These are phyloP conservation scores for Rhinoderma darwinii DNA, from an alignment of 2,113 vertebrate genomes.

Conservation along the genomic window DNA sequence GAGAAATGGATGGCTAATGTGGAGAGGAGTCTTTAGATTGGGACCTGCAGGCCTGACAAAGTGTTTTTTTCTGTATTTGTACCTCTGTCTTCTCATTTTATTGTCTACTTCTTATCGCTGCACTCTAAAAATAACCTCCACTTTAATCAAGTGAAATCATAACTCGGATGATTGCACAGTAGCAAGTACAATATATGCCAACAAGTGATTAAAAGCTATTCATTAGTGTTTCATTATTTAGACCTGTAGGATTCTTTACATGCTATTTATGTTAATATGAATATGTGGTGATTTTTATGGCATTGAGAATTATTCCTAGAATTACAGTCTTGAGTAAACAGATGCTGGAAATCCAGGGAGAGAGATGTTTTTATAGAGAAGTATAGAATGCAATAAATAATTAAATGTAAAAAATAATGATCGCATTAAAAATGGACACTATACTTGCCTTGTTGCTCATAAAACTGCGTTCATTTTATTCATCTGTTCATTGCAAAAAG, in stretches of 20 bases:
- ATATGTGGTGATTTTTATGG: not conserved
- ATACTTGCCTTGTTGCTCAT: not conserved
- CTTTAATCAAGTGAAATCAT: slow-evolving; percentile 25
- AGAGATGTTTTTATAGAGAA: not conserved
- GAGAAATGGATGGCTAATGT: slow-evolving; percentile 43
- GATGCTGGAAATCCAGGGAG: not conserved
- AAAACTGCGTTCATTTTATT: not conserved
- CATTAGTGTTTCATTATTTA: slow-evolving; percentile 20
- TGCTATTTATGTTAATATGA: slow-evolving; percentile 1
- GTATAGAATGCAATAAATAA: not conserved
- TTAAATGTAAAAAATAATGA: not conserved
- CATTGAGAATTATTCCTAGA: not conserved
- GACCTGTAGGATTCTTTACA: slow-evolving; percentile 34
- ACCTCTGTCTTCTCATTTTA: slow-evolving; percentile 4
- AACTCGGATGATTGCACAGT: slow-evolving; percentile 9
- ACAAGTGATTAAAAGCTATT: not conserved
- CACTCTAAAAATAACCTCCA: not conserved
- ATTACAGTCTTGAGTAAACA: slow-evolving; percentile 13
- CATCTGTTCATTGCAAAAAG: not conserved
- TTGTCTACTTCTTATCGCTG: not conserved
- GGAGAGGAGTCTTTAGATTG: slow-evolving; percentile 7
- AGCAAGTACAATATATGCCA: not conserved
- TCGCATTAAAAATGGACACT: not conserved
- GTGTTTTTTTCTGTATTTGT: slow-evolving; percentile 1
- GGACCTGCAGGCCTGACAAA: slow-evolving; percentile 42